Evolutionary conservation across 2,888 invertebrate species (phyloP).

Genomic region (Apodemia mormo): DNA sequence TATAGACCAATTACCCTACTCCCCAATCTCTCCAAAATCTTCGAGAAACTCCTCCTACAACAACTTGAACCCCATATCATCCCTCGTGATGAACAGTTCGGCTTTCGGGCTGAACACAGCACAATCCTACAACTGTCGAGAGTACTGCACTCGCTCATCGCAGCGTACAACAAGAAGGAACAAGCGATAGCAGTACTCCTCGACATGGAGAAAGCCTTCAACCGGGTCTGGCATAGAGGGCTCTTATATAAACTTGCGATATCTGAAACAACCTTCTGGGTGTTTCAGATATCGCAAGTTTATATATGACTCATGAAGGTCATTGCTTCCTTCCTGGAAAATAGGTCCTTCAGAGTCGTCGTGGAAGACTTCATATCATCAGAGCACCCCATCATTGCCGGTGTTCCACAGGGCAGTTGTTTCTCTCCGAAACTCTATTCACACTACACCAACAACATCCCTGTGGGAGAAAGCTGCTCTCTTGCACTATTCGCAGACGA

Average conservation of each 20-base stretch:
- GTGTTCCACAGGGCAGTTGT: not conserved
- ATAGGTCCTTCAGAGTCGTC: not conserved
- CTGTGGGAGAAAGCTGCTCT: not conserved
- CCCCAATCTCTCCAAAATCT: too few species aligned
- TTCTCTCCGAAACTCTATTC: not conserved
- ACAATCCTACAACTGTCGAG: conserved; percentile 42
- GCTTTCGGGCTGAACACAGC: conserved; percentile 37
- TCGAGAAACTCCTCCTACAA: too few species aligned
- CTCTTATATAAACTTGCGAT: too few species aligned
- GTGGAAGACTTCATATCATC: not conserved
- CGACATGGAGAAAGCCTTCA: too few species aligned
- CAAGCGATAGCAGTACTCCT: too few species aligned
- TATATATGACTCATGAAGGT: not conserved
- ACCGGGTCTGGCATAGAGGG: too few species aligned
- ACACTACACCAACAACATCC: not conserved
- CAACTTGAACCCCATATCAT: not conserved
- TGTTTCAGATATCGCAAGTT: too few species aligned
- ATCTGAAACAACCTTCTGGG: too few species aligned
- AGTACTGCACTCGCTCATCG: not conserved
- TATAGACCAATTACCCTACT: too few species aligned
- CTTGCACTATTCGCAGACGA: too few species aligned
- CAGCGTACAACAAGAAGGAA: too few species aligned
- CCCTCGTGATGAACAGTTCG: conserved; percentile 35
- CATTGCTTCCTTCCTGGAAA: not conserved
- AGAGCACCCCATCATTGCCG: not conserved